A percentile compares a stretch with the other conserved stretches of the same genome.
These are phyloP conservation scores for Chironex yamaguchii DNA, from an alignment of 30 jellyfish, hydroid and myxozoan genomes.

Conservation along the genomic window DNA sequence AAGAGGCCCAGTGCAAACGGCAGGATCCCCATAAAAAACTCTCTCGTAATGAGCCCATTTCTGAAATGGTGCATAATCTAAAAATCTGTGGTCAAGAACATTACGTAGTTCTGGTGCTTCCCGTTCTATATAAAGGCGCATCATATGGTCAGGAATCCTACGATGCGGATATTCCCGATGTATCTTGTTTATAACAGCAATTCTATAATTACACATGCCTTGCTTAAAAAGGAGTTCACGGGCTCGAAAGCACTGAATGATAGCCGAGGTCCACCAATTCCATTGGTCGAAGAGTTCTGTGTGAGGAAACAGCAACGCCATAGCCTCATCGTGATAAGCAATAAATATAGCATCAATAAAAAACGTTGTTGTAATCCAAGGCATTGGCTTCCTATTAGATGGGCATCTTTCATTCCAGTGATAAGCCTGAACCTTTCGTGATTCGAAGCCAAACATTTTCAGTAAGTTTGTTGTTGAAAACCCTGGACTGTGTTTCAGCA, in stretches of 20 bases:
- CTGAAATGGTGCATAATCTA: not conserved
- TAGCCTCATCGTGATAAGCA: slow-evolving; percentile 17
- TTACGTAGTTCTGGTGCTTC: not conserved
- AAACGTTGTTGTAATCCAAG: slow-evolving; percentile 1
- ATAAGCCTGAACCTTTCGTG: too few relatives aligned
- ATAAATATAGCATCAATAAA: not conserved
- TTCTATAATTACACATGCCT: not conserved
- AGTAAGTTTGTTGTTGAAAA: slow-evolving; percentile 1
- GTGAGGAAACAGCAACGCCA: slow-evolving; percentile 14
- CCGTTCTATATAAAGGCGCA: not conserved
- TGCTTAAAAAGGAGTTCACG: not conserved
- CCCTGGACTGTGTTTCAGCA: slow-evolving; percentile 11
- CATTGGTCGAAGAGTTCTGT: not conserved
- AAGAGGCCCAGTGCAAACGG: not conserved
- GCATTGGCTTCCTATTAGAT: slow-evolving; percentile 8
- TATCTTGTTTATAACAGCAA: not conserved
- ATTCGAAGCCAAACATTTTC: too few relatives aligned
- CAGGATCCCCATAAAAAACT: not conserved
- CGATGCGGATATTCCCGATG: not conserved
- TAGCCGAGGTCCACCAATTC: slow-evolving; percentile 15
- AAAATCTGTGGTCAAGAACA: not conserved
- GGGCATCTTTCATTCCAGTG: too few relatives aligned
- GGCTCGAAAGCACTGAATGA: not conserved
- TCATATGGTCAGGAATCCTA: not conserved
- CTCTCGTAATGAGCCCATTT: not conserved